Evolutionary conservation across 2,888 invertebrate species (phyloP).

Genomic region (Aromia moschata): DNA sequence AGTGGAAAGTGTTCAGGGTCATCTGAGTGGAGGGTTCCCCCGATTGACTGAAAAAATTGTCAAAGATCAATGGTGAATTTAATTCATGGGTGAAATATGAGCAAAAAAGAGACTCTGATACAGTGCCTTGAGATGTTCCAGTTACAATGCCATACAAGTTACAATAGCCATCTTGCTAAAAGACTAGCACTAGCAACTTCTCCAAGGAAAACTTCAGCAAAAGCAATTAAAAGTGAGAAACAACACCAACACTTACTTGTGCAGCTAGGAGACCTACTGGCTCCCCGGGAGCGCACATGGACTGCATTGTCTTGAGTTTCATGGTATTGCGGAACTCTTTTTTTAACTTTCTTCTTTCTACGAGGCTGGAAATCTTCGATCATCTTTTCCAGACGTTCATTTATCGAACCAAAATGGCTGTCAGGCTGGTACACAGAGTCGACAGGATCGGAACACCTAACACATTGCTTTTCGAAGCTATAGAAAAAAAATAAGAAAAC

Average conservation of each 20-base stretch:
- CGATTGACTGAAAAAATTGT: constrained; percentile 74
- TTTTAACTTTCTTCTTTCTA: constrained; percentile 51
- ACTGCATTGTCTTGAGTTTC: constrained; percentile 78
- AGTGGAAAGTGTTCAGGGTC: constrained; percentile 99
- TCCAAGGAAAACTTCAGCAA: no score
- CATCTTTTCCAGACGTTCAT: constrained; percentile 79
- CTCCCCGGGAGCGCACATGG: constrained; percentile 90
- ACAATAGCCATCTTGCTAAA: no score
- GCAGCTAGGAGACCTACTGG: constrained; percentile 96
- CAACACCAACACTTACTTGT: constrained; percentile 71
- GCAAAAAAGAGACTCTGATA: no score
- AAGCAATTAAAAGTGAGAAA: no score
- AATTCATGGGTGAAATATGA: no score
- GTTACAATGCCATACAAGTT: no score
- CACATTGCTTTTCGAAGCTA: constrained; percentile 47
- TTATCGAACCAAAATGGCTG: constrained; percentile 82
- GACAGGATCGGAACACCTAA: constrained; percentile 79
- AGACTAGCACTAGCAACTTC: no score
- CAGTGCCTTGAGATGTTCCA: no score
- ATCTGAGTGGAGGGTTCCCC: constrained; percentile 99
- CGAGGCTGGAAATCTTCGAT: constrained; percentile 67
- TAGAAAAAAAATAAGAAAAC: no score
- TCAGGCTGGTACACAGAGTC: constrained; percentile 76
- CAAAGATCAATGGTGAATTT: no score
- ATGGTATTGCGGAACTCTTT: constrained; percentile 73